Conservation (phyloP, 2,888 invertebrate genomes). For the Empis stercorea region DNA sequence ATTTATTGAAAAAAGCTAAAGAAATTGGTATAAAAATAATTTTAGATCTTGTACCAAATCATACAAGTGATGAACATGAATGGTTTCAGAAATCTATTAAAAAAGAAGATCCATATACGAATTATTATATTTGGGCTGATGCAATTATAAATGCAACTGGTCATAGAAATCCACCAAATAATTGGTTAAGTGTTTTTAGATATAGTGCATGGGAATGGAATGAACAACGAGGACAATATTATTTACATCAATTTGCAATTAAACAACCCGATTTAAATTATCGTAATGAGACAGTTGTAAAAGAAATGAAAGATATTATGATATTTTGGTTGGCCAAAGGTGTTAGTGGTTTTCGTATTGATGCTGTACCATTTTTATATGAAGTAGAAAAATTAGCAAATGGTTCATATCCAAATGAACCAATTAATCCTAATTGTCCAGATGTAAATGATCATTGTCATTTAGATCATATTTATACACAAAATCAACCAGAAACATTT, state of each 20-base stretch:
- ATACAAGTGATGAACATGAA: conserved; percentile 31
- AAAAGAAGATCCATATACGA: conserved; percentile 42
- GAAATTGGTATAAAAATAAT: conserved; percentile 39
- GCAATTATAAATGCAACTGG: conserved; percentile 15
- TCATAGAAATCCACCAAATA: conserved; percentile 33
- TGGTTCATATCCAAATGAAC: conserved; percentile 41
- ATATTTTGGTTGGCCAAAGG: conserved; percentile 59
- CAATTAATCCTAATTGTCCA: conserved; percentile 32
- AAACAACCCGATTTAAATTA: conserved; percentile 60
- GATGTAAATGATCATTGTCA: conserved; percentile 39
- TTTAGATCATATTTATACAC: conserved; percentile 41
- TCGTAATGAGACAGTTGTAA: conserved; percentile 47
- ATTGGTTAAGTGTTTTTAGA: conserved; percentile 39
- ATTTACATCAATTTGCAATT: conserved; percentile 45
- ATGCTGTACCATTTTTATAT: conserved; percentile 36
- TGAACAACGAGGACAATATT: conserved; percentile 41
- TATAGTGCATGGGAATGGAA: conserved; percentile 52
- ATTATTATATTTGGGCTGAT: conserved; percentile 53
- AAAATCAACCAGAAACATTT: conserved; percentile 39
- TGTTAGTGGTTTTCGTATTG: conserved; percentile 59
- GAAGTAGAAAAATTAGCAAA: conserved; percentile 37
- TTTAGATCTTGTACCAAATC: conserved; percentile 52
- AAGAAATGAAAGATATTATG: conserved; percentile 51
- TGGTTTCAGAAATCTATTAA: conserved; percentile 54
- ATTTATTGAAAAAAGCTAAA: conserved; percentile 32